A percentile compares a stretch with the other conserved stretches of the same genome.
phyloP scores from a whole-genome alignment of 2,113 vertebrate genomes.

The Apodemus sylvaticus region DNA sequence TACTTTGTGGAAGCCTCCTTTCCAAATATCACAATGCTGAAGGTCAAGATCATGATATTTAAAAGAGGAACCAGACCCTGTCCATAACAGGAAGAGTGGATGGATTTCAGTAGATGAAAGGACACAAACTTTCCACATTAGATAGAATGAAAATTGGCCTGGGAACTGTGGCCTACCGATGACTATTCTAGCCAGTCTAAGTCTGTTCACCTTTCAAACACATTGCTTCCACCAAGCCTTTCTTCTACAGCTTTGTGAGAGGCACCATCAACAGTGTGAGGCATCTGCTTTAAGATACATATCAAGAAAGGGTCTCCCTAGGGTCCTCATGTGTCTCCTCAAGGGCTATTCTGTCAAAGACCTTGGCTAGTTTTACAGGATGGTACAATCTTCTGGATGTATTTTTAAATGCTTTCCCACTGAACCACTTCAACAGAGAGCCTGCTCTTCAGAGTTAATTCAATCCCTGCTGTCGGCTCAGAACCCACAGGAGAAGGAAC shows the following conservation, averaged over 20 bases:
- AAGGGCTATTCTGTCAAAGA: background rate
- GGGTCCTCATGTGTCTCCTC: background rate
- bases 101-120: background rate
- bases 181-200: background rate
- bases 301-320: background rate
- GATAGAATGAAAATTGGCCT: background rate
- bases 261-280: background rate
- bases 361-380: constrained; percentile 1
- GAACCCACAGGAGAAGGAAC: background rate
- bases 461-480: background rate
- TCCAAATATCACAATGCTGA: background rate
- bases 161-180: background rate
- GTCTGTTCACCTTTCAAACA: background rate
- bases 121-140: background rate
- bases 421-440: constrained; percentile 1
- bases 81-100: background rate
- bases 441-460: background rate
- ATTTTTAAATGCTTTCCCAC: constrained; percentile 11
- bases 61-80: background rate
- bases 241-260: background rate
- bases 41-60: background rate
- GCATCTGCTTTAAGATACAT: background rate
- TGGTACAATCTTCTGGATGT: background rate
- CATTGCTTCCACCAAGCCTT: background rate
- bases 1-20: background rate